phyloP scores from a whole-genome alignment of 2,888 invertebrate species.

The Chymomyza amoena region DNA sequence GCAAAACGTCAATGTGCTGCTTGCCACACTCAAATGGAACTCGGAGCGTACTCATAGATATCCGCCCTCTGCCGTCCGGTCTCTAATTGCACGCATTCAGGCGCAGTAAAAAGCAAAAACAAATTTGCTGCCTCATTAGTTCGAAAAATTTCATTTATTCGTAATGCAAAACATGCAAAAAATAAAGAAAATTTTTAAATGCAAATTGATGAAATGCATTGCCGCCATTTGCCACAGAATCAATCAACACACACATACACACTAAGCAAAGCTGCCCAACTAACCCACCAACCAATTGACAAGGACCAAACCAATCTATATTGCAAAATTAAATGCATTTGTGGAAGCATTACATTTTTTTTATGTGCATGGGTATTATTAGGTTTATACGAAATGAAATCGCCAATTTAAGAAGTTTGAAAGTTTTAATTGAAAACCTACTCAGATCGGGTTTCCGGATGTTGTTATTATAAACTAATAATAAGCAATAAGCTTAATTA shows the following conservation, averaged over 20 bases:
- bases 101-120: slow-evolving; percentile 50
- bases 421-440: too few relatives aligned
- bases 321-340: slow-evolving; percentile 65
- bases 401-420: not conserved
- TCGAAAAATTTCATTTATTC: slow-evolving; percentile 32
- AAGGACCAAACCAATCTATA: slow-evolving; percentile 10
- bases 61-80: not conserved
- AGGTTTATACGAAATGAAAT: not conserved
- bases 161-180: slow-evolving; percentile 20
- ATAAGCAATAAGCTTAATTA: too few relatives aligned
- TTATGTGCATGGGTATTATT: not conserved
- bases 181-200: slow-evolving; percentile 21
- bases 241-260: slow-evolving; percentile 36
- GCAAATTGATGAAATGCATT: slow-evolving; percentile 50
- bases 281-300: not conserved
- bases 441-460: too few relatives aligned
- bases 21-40: slow-evolving; percentile 25
- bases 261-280: not conserved
- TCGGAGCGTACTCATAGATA: slow-evolving; percentile 14
- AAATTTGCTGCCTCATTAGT: slow-evolving; percentile 58
- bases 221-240: slow-evolving; percentile 60
- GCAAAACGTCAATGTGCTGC: slow-evolving; percentile 39
- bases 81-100: slow-evolving; percentile 57
- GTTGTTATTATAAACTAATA: too few relatives aligned
- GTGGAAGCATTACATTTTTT: slow-evolving; percentile 5